These are phyloP conservation scores for Pantelozetes paolii DNA, from an alignment of 2,888 invertebrate genomes.

Conservation along the genomic window DNA sequence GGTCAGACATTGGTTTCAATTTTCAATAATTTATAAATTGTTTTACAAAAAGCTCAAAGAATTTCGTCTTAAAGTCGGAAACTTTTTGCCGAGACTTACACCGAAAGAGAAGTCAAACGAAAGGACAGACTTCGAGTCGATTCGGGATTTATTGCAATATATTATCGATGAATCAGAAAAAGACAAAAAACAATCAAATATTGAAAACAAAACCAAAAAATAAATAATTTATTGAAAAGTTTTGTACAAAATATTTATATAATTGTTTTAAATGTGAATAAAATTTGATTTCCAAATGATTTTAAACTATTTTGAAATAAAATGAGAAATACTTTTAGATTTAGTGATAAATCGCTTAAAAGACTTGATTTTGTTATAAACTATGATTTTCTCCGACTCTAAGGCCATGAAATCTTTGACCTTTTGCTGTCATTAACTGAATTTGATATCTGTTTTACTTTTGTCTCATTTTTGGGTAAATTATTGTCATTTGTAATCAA, in stretches of 20 bases:
- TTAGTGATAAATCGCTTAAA: too few relatives aligned
- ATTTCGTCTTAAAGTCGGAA: conserved; percentile 74
- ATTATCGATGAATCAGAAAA: conserved; percentile 55
- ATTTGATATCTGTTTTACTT: background rate
- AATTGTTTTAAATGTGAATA: background rate
- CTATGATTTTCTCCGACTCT: background rate
- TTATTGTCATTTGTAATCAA: background rate
- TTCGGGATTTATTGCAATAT: conserved; percentile 79
- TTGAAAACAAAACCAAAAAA: background rate
- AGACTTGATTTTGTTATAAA: too few relatives aligned
- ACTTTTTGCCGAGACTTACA: conserved; percentile 68
- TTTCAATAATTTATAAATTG: background rate
- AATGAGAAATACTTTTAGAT: too few relatives aligned
- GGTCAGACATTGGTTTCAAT: background rate
- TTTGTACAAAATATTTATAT: background rate
- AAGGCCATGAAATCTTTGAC: conserved; percentile 33
- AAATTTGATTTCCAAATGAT: too few relatives aligned
- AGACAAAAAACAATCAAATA: conserved; percentile 38
- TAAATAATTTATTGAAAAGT: background rate
- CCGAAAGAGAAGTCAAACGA: conserved; percentile 73
- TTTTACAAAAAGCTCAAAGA: conserved; percentile 64
- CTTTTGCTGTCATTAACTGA: background rate
- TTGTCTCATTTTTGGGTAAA: background rate
- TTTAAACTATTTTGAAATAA: too few relatives aligned
- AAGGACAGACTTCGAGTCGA: conserved; percentile 76